phyloP scores from a whole-genome alignment of 2,888 invertebrate genomes.

The Thymelicus sylvestris region DNA sequence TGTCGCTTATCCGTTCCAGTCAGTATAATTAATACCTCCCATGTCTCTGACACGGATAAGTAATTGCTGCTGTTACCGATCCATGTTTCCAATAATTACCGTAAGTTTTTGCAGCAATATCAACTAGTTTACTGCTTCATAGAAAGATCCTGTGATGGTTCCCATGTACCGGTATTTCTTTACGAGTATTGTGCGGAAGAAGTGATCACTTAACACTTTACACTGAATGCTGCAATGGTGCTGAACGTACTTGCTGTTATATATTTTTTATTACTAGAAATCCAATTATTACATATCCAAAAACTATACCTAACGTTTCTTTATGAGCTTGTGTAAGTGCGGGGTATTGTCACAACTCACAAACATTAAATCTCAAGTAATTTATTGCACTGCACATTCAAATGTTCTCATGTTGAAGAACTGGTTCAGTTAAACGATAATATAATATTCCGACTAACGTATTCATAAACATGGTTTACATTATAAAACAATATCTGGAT shows the following conservation, averaged over 20 bases:
- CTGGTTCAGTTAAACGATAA: slow-evolving; percentile 10
- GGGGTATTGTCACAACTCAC: not conserved
- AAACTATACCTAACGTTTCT: too few relatives aligned
- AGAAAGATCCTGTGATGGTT: slow-evolving; percentile 20
- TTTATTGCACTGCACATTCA: slow-evolving; percentile 23
- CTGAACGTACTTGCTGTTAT: too few relatives aligned
- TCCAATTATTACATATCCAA: too few relatives aligned
- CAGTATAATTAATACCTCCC: slow-evolving; percentile 30
- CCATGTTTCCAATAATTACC: slow-evolving; percentile 24
- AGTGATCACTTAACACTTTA: not conserved
- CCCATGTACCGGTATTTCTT: slow-evolving; percentile 5
- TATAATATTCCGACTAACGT: not conserved
- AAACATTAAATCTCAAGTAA: not conserved
- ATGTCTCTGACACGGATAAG: slow-evolving; percentile 23
- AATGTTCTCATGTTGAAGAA: slow-evolving; percentile 14
- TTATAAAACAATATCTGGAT: not conserved
- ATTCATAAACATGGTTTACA: slow-evolving; percentile 13
- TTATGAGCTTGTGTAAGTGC: not conserved
- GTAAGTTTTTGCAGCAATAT: slow-evolving; percentile 23
- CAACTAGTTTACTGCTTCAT: slow-evolving; percentile 9
- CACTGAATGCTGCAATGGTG: not conserved
- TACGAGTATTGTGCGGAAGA: not conserved
- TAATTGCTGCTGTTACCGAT: slow-evolving; percentile 25
- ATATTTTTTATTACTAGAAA: too few relatives aligned
- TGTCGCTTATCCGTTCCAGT: slow-evolving; percentile 25